Evolutionary conservation across 2,113 vertebrate species (phyloP), one percentile per base, ranked within the genome.

Genomic region (Labeo catla): DNA sequence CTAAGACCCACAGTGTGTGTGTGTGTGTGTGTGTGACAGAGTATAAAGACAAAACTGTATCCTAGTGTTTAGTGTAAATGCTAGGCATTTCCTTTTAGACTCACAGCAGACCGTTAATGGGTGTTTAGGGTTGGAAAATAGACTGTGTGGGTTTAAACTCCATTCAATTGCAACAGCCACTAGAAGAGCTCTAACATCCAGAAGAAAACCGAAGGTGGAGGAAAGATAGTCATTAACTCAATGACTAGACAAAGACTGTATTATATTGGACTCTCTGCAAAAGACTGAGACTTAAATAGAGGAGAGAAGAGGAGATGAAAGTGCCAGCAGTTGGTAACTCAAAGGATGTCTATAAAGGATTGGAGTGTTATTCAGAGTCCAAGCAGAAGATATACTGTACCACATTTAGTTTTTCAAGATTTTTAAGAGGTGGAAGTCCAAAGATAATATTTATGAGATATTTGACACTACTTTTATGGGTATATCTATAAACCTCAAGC

Each of bases 21-120:
- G 28, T 85, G 84, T 66, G 7, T 78, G 73, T 78, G 57, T 77
- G 49, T 50, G 4, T 4, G 49, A 52, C 12, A 76, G 47, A 54
- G 76, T 16, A 77, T 77, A 54, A 77, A 77, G 23, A 36, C 50
- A 54, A 77, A 77, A 81, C 78, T 65, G 43, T 82, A 13, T 82
- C 23, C n/a, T 34, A 49, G 12, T 66, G 59, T 66, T 65, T 49
- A 49, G 79, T 28, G 21, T 28, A 81, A 81, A 81, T 81, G 39
- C 7, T 47, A 49, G 59, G 79, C 79, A 65, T 65, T 81, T 66
- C n/a, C 21, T 63, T 81, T 82, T 70, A 10, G 63, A 19, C 63
- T 28, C 43, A 36, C n/a, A 68, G 15, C 63, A 68, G 43, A 68
- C n/a, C 5, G 63, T 21, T 28, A 82, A 82, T 81, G 78, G n/a